A percentile compares a stretch with the other conserved stretches of the same genome.
Conservation (phyloP, 2,888 invertebrate species). For the Listrodromus nycthemerus region DNA sequence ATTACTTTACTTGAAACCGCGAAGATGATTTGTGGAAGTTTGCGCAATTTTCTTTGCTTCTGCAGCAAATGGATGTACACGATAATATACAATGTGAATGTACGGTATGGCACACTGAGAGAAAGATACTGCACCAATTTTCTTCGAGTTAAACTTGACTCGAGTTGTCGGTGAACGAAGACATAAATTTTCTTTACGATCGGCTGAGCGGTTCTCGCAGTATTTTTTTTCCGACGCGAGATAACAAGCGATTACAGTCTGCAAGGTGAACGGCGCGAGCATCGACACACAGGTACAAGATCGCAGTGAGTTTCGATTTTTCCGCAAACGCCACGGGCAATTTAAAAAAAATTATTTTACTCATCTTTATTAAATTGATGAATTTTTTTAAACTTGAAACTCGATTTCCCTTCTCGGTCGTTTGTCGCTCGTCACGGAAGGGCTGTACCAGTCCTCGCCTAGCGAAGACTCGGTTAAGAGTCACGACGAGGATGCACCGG, state of each 20-base stretch:
- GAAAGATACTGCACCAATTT: conserved; percentile 41
- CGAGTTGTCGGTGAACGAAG: conserved; percentile 1
- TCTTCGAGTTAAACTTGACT: conserved; percentile 26
- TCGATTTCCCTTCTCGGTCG: background rate
- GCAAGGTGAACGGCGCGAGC: background rate
- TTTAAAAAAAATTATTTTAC: background rate
- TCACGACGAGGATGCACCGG: background rate
- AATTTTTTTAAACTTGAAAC: background rate
- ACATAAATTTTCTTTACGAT: conserved; percentile 49
- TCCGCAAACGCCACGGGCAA: background rate
- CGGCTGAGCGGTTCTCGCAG: conserved; percentile 12
- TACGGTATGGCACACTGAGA: background rate
- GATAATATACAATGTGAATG: background rate
- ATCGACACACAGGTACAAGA: background rate
- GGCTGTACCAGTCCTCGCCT: background rate
- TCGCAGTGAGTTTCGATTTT: background rate
- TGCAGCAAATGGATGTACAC: background rate
- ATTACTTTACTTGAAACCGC: conserved; percentile 42
- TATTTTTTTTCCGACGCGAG: conserved; percentile 7
- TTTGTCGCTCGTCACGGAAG: background rate
- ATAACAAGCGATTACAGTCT: conserved; percentile 23
- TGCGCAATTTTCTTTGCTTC: conserved; percentile 14
- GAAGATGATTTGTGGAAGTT: conserved; percentile 56
- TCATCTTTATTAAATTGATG: background rate
- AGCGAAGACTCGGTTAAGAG: conserved; percentile 3